phyloP scores from a whole-genome alignment of 2,113 vertebrate genomes.

The Aphelocoma coerulescens region DNA sequence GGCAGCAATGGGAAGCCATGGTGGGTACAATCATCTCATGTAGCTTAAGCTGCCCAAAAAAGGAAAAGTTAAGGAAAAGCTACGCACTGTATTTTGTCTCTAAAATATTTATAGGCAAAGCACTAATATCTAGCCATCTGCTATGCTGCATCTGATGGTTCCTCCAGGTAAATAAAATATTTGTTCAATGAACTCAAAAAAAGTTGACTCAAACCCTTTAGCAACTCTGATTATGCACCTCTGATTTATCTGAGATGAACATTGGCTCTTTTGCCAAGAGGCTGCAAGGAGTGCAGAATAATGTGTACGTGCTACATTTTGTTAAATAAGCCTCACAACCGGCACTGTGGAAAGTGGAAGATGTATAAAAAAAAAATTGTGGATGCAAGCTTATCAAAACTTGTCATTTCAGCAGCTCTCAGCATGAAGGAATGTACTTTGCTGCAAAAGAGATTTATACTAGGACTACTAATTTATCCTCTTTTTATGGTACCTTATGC shows the following conservation, averaged over 20 bases:
- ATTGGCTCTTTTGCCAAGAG: neutral
- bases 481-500: neutral
- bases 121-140: neutral
- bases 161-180: neutral
- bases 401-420: neutral
- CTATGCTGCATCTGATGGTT: neutral
- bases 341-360: neutral
- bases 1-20: neutral
- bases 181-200: neutral
- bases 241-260: neutral
- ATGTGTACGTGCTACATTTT: neutral
- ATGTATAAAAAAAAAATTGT: neutral
- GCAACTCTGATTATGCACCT: neutral
- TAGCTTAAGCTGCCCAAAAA: slow-evolving; percentile 18
- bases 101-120: neutral
- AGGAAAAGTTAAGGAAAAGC: neutral
- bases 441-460: neutral
- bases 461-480: neutral
- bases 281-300: neutral
- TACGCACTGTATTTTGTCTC: neutral
- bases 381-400: neutral
- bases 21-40: neutral
- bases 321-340: neutral
- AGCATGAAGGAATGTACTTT: neutral
- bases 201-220: neutral